These are phyloP conservation scores for Dendroctonus ponderosae DNA, from an alignment of 1,140 invertebrate genomes.

Conservation along the genomic window DNA sequence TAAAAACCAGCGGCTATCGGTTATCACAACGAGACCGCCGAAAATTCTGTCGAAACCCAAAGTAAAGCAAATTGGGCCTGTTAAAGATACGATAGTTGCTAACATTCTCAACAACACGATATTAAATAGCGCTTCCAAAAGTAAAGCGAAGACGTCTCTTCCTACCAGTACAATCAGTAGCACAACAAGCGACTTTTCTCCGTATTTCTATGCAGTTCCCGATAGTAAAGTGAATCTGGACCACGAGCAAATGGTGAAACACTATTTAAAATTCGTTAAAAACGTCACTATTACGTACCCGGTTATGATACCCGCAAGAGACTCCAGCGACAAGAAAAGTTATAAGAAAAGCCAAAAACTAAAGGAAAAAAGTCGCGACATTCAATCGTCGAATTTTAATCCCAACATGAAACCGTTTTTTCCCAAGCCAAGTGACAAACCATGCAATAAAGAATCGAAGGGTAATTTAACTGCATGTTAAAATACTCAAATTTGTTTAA, in stretches of 20 bases:
- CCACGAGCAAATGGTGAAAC: slow-evolving; percentile 42
- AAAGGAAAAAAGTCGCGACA: slow-evolving; percentile 52
- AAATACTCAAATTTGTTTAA: not conserved
- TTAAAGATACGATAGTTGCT: slow-evolving; percentile 10
- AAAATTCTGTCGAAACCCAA: slow-evolving; percentile 38
- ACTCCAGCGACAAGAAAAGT: slow-evolving; percentile 51
- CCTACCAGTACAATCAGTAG: slow-evolving; percentile 7
- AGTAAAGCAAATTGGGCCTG: slow-evolving; percentile 22
- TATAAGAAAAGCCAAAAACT: slow-evolving; percentile 50
- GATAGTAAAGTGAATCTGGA: slow-evolving; percentile 42
- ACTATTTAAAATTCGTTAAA: slow-evolving; percentile 51
- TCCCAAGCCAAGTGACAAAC: slow-evolving; percentile 39
- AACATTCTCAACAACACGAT: slow-evolving; percentile 23
- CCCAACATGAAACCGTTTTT: slow-evolving; percentile 43
- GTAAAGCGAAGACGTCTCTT: slow-evolving; percentile 23
- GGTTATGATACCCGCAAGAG: slow-evolving; percentile 60
- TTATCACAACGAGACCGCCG: slow-evolving; percentile 35
- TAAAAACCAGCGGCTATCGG: slow-evolving; percentile 50
- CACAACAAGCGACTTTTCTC: slow-evolving; percentile 39
- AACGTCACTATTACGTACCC: slow-evolving; percentile 73
- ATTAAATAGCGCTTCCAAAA: slow-evolving; percentile 15
- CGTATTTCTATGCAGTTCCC: slow-evolving; percentile 47
- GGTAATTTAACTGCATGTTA: slow-evolving; percentile 38
- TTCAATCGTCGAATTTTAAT: slow-evolving; percentile 46
- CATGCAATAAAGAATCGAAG: slow-evolving; percentile 35